Evolutionary conservation across 2,113 vertebrate species (phyloP), one percentile per base, ranked within the genome.

Genomic region (Psophia crepitans): DNA sequence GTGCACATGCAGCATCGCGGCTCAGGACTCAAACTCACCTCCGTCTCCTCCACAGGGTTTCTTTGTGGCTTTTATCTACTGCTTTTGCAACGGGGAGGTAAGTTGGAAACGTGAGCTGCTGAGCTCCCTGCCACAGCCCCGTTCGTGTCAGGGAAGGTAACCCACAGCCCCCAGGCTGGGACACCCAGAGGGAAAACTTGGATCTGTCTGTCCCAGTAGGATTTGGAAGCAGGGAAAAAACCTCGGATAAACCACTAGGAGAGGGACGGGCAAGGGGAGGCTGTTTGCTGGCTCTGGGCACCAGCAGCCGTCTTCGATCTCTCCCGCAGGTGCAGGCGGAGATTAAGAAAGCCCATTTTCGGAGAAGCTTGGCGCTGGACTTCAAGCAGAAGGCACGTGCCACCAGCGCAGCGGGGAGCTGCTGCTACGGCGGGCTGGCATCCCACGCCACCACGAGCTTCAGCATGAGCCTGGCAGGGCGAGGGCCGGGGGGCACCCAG

Each of bases 31-130:
- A 41, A 41, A 27, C 32, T 69, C 56, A 7, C 37, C 43, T 84
- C 48, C 65, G 16, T 94, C 91, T 97, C 92, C 94, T 33, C 89
- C 96, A 5, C 98, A 99, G 99, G 99, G 99, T 81, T 99, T 99
- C 97, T 99, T 99, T 63, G 99, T 99, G 69, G 99, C 99, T 89
- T 99, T 99, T 46, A 99, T 99, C 94, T 99, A 99, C 97, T 99
- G 99, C 97, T 99, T 99, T 97, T 99, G 99, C 97, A 99, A 99
- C 0, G 99, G 99, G 20, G 99, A 99, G 99, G 99, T 99, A 94
- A 98, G 99, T 84, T 22, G 6, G 68, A 48, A 27, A 53, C 1
- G 4, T 2, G 49, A 57, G 80, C 51, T 41, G 56, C 73, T 48
- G 32, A 86, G 39, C n/a, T 77, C 44, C 65, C n/a, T 15, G 16